phyloP scores from a whole-genome alignment of 2,797 vertebrate genomes.

The Poeciliopsis presidionis region DNA sequence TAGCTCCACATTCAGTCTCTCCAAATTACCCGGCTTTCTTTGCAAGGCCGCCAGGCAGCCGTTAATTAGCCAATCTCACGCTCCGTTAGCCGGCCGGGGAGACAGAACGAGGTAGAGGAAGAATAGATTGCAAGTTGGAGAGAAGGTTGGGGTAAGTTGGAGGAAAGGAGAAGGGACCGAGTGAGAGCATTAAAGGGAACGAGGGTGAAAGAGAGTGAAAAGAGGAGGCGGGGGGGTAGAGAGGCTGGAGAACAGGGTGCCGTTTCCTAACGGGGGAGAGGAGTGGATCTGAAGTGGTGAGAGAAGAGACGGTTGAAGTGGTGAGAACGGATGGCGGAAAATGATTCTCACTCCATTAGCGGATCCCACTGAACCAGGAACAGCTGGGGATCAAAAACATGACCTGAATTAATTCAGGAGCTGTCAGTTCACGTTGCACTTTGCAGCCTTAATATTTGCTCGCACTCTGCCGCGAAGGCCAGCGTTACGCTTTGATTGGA shows the following conservation, averaged over 20 bases:
- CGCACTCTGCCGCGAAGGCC: background rate
- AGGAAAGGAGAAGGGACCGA: conserved; percentile 36
- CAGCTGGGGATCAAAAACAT: background rate
- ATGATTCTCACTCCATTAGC: conserved; percentile 38
- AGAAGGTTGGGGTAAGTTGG: conserved; percentile 16
- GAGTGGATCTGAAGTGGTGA: conserved; percentile 31
- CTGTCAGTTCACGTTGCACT: background rate
- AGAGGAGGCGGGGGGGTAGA: conserved; percentile 52
- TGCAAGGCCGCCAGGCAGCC: conserved; percentile 75
- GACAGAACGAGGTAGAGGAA: conserved; percentile 66
- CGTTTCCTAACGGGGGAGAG: conserved; percentile 46
- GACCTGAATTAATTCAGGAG: background rate
- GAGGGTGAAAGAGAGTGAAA: conserved; percentile 55
- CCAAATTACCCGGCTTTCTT: conserved; percentile 81
- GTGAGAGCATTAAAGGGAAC: conserved; percentile 66
- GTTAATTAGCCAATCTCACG: conserved; percentile 82
- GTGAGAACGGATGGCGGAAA: conserved; percentile 27
- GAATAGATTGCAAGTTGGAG: conserved; percentile 52
- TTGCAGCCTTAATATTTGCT: conserved; percentile 5
- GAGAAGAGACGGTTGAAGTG: conserved; percentile 21
- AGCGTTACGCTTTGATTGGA: background rate
- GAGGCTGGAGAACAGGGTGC: conserved; percentile 51
- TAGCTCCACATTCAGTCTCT: conserved; percentile 46
- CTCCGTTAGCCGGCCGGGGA: conserved; percentile 71
- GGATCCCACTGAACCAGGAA: conserved; percentile 18